Base-by-base conservation (phyloP, 2,888 invertebrate genomes). In the Beris chalybata region DNA sequence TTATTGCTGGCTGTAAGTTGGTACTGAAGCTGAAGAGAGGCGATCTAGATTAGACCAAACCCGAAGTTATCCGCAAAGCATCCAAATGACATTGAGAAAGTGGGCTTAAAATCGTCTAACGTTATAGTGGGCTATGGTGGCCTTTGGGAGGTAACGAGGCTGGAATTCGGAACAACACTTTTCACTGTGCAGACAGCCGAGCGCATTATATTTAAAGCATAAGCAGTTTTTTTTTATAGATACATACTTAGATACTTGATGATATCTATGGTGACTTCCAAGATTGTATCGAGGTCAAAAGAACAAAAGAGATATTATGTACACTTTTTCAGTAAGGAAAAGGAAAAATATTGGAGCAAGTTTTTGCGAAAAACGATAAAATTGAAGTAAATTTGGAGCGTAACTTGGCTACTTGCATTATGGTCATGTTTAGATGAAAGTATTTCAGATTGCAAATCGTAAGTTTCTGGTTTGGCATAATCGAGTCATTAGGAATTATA, bases 71-170 rank as follows among this genome's bases (percentile, higher is more conserved):
- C 50, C 15, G 38, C 9, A 4, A 38, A 38, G 38, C 38, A 38
- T 38, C 38, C 38, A 38, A 38, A 38, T 38, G 38, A 38, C 38
- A 38, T 31, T 43, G 61, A 50, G 50, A 61, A 61, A 61, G 61
- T 61, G 61, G 32, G 61, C 61, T 61, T 61, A 50, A 50, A 61
- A 52, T 31, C 32, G n/a, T 38, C 61, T 38, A 38, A 61, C 38
- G 61, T 52, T 50, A 4, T 31, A 15, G 38, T 7, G 7, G 32
- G 30, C 29, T 13, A 43, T 44, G 38, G 9, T 61, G 61, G 61
- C 61, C 61, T 61, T 61, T 61, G 61, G 61, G 61, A 61, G 50
- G 61, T 61, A 52, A 61, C 61, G 61, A 22, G 61, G 50, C 12
- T 29, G 9, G 50, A 61, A 50, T 61, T 61, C 61, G 50, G 61